These are phyloP conservation scores for Synanthedon formicaeformis DNA, from an alignment of 2,888 invertebrate genomes.

Conservation along the genomic window DNA sequence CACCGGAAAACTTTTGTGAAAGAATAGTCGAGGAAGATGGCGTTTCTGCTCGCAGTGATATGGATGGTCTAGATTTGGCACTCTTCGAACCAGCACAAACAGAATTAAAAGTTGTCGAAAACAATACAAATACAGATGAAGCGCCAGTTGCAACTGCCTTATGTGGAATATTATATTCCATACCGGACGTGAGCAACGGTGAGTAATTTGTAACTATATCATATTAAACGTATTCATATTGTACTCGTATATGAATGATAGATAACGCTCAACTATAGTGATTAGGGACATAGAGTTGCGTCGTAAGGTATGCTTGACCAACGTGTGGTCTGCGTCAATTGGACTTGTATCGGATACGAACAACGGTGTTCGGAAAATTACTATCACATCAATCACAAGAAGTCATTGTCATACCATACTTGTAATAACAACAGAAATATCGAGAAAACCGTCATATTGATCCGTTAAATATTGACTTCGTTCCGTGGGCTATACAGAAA, in stretches of 20 bases:
- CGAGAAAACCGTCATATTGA: slow-evolving; percentile 5
- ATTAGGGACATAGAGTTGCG: slow-evolving; percentile 38
- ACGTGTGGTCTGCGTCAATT: slow-evolving; percentile 39
- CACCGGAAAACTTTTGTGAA: slow-evolving; percentile 58
- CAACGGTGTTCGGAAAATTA: slow-evolving; percentile 60
- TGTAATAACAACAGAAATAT: slow-evolving; percentile 26
- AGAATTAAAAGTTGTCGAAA: slow-evolving; percentile 28
- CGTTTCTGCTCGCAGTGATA: slow-evolving; percentile 66
- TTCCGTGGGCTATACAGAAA: no score
- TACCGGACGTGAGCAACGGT: slow-evolving; percentile 47
- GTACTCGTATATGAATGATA: slow-evolving; percentile 32
- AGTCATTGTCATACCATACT: slow-evolving; percentile 42
- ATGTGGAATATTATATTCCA: slow-evolving; percentile 51
- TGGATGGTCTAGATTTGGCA: slow-evolving; percentile 76
- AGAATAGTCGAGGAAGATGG: slow-evolving; percentile 50
- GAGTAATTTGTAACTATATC: slow-evolving; percentile 32
- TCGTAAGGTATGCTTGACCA: slow-evolving; percentile 19
- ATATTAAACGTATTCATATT: slow-evolving; percentile 27
- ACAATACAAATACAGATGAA: slow-evolving; percentile 19
- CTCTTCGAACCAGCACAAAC: slow-evolving; percentile 73
- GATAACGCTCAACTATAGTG: slow-evolving; percentile 43
- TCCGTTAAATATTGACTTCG: no score
- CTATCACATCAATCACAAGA: slow-evolving; percentile 57
- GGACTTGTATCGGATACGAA: slow-evolving; percentile 59
- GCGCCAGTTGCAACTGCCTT: slow-evolving; percentile 32